These are phyloP conservation scores for Noturus placidus DNA, from an alignment of 2,113 vertebrate species.

Conservation along the genomic window DNA sequence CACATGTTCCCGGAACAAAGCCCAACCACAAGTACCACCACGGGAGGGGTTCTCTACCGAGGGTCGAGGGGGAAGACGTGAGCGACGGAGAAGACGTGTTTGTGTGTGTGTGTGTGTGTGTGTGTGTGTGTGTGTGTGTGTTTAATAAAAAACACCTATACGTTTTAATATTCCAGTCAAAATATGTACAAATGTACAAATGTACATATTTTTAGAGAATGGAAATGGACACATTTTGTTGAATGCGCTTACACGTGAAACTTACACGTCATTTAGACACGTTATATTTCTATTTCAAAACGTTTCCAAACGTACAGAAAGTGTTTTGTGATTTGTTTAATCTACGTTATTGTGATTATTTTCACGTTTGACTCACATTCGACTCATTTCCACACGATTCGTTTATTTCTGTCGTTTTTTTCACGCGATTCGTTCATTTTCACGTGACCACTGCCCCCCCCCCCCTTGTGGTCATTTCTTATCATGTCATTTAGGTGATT, in stretches of 20 bases:
- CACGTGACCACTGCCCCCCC: background rate
- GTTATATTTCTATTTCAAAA: no score
- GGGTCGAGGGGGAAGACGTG: background rate
- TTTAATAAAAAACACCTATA: background rate
- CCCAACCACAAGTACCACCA: conserved; percentile 66
- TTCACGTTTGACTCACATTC: no score
- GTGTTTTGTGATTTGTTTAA: background rate
- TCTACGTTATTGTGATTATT: background rate
- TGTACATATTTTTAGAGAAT: background rate
- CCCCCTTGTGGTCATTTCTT: no score
- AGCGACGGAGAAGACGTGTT: conserved; percentile 40
- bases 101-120: conserved; percentile 33
- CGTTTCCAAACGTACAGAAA: background rate
- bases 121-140: background rate
- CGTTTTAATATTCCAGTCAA: background rate
- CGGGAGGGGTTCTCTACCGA: conserved; percentile 44
- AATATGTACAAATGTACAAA: background rate
- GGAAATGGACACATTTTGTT: background rate
- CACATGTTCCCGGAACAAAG: conserved; percentile 80
- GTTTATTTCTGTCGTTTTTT: background rate
- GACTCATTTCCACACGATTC: background rate
- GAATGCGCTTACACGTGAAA: background rate
- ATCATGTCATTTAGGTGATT: background rate
- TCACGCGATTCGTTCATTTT: background rate
- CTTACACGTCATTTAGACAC: background rate